Base-by-base conservation (phyloP, 35 echinoderm and acorn worm genomes). In the Lytechinus pictus region DNA sequence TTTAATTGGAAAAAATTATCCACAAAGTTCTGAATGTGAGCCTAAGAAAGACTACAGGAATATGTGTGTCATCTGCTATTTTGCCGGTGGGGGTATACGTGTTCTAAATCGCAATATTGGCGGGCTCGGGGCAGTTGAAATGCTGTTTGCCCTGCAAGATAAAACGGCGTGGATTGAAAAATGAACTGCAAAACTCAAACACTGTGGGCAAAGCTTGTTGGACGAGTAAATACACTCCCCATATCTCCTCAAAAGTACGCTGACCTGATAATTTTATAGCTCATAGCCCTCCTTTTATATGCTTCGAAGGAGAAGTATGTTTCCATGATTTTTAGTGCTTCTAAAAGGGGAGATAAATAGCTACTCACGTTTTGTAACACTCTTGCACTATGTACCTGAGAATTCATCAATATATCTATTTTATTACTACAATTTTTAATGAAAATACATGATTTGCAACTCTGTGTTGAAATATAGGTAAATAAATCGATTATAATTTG, bases 161-260 rank as follows among this genome's bases (percentile, higher is more conserved):
- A 79, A 79, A 79, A 79, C 66, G 66, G 66, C 19, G 19, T 79
- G 66, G 66, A 79, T 79, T 79, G 66, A 79, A 79, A 79, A 79
- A 79, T 79, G 66, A 7, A 79, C 66, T n/a, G 66, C 66, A 79
- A 79, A 79, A 79, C 66, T 79, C 66, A 79, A 79, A 79, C 66
- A 79, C 66, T 79, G 21, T 79, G 19, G 66, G 66, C 66, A 79
- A 79, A 79, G 66, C 66, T 79, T 79, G 66, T 79, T 79, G 66
- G 19, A 79, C 66, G 66, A 79, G 66, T 8, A 79, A 79, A 79
- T 79, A 79, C 66, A 24, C 66, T 79, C 66, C 14, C 66, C 66
- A 44, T 24, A 58, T 79, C 66, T 79, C 66, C 19, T n/a, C 19
- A 16, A 79, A 79, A 79, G 66, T 79, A 79, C 66, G 66, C 66